phyloP scores from a whole-genome alignment of 2,888 invertebrate species.

The Eubasilissa splendida region DNA sequence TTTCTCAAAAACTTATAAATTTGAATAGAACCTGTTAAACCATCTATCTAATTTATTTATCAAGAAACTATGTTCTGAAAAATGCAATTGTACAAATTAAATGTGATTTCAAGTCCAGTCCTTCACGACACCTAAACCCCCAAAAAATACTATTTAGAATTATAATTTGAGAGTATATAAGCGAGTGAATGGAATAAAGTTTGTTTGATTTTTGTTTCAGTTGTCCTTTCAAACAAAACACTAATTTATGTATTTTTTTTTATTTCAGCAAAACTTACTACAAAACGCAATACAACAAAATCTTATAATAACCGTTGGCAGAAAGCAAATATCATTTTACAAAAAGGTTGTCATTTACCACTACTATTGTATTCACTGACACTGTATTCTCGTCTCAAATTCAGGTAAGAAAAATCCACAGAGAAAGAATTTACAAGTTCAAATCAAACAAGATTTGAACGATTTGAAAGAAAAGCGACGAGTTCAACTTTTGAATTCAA shows the following conservation, averaged over 20 bases:
- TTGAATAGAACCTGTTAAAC: no score
- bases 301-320: slow-evolving; percentile 3
- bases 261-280: slow-evolving; percentile 5
- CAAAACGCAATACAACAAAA: slow-evolving; percentile 5
- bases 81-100: no score
- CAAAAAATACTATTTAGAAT: no score
- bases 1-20: no score
- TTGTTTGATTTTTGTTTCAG: no score
- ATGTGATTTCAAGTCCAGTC: no score
- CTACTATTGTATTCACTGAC: background rate
- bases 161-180: no score
- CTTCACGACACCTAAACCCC: no score
- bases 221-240: background rate
- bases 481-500: background rate
- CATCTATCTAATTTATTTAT: no score
- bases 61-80: no score
- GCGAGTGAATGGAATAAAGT: no score
- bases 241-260: slow-evolving; percentile 20
- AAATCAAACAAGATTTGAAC: background rate
- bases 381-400: background rate
- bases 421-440: background rate
- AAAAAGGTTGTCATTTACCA: slow-evolving; percentile 7
- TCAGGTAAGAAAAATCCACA: background rate
- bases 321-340: slow-evolving; percentile 11
- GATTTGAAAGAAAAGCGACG: background rate